phyloP scores from a whole-genome alignment of 2,113 vertebrate genomes.

The Eurypyga helias region DNA sequence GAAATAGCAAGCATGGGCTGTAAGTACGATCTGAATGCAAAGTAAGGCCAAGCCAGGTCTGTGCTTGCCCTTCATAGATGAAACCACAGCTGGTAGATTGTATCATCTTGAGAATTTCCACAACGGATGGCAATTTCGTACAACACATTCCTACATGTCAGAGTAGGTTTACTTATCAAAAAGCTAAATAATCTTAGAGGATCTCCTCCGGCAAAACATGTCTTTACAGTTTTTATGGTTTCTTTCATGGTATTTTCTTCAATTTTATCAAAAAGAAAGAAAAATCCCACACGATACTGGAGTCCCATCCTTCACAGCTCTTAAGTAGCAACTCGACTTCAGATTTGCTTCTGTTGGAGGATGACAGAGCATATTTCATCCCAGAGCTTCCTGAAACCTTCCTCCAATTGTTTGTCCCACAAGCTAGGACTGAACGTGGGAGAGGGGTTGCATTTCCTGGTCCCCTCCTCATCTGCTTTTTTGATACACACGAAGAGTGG shows the following conservation, averaged over 20 bases:
- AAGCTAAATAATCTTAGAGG: neutral
- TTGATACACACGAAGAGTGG: neutral
- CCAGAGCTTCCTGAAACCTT: neutral
- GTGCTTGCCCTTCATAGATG: accelerated
- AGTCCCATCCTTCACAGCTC: neutral
- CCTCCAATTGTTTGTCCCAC: neutral
- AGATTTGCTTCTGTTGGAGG: neutral
- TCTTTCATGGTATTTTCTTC: neutral
- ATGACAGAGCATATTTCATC: accelerated
- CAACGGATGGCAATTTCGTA: neutral
- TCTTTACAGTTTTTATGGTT: neutral
- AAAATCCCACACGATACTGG: neutral
- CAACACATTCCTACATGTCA: neutral
- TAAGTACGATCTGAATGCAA: neutral
- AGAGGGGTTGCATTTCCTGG: neutral
- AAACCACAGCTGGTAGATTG: accelerated
- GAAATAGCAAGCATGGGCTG: neutral
- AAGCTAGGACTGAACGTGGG: neutral
- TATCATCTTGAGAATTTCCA: neutral
- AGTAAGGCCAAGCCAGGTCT: neutral
- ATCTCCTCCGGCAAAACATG: neutral
- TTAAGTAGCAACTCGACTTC: neutral
- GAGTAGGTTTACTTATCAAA: neutral
- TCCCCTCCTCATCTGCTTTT: neutral
- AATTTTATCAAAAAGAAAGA: neutral